These are phyloP conservation scores for Drosophila sechellia DNA, from an alignment of 1,140 invertebrate species.

Conservation along the genomic window DNA sequence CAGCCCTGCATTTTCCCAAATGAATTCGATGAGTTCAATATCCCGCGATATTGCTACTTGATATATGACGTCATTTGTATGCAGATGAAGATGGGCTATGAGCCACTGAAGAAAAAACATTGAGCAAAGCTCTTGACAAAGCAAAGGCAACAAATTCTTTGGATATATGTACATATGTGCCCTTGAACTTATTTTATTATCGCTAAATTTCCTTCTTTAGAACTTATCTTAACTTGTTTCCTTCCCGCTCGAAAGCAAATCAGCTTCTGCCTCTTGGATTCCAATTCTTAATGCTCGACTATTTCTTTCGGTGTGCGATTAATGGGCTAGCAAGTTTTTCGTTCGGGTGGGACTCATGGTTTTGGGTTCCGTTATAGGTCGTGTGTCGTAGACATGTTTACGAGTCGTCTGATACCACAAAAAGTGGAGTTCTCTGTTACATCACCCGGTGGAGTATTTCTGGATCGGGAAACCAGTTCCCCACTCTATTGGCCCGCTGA, in stretches of 20 bases:
- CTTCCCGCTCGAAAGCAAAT: too few species aligned
- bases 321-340: conserved; percentile 25
- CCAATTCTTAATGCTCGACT: neutral
- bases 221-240: neutral
- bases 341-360: conserved; percentile 17
- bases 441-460: conserved; percentile 27
- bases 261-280: too few species aligned
- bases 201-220: neutral
- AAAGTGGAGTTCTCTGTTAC: conserved; percentile 28
- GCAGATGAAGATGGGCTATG: conserved; percentile 2
- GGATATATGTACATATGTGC: neutral
- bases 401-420: conserved; percentile 18
- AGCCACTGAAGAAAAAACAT: conserved; percentile 10
- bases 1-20: conserved; percentile 7
- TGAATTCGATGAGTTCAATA: conserved; percentile 54
- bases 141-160: neutral
- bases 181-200: neutral
- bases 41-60: conserved; percentile 16
- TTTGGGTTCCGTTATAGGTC: conserved; percentile 45
- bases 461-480: conserved; percentile 44
- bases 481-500: conserved; percentile 26
- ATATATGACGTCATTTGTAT: conserved; percentile 70
- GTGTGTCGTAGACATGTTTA: conserved; percentile 39
- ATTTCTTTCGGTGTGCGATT: conserved; percentile 8
- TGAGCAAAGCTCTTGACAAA: too few species aligned